These are phyloP conservation scores for Linnaemya tessellans DNA, from an alignment of 2,888 invertebrate genomes.

Conservation along the genomic window DNA sequence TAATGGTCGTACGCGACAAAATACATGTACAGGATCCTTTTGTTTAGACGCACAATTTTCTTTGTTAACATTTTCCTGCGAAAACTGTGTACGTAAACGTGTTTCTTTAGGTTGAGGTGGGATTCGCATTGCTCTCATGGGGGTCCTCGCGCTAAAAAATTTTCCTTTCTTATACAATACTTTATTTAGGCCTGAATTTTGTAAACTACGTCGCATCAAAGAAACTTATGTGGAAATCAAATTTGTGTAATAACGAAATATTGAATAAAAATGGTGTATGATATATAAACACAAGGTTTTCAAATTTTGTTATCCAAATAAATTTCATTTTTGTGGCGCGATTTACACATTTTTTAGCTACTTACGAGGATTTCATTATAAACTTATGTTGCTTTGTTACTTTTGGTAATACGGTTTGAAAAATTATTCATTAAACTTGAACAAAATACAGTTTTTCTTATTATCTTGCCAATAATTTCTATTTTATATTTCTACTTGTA, in stretches of 20 bases:
- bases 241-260: too few relatives aligned
- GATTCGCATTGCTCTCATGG: constrained; percentile 77
- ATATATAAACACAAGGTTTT: too few relatives aligned
- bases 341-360: constrained; percentile 2
- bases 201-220: too few relatives aligned
- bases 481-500: constrained; percentile 23
- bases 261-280: too few relatives aligned
- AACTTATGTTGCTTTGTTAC: neutral
- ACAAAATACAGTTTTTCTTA: neutral
- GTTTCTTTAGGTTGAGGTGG: constrained; percentile 73
- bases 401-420: neutral
- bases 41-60: constrained; percentile 70
- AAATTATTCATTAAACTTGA: neutral
- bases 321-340: too few relatives aligned
- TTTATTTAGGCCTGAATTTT: neutral
- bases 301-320: too few relatives aligned
- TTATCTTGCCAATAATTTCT: neutral
- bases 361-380: constrained; percentile 72
- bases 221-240: too few relatives aligned
- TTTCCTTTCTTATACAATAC: neutral
- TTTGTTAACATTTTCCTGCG: constrained; percentile 50
- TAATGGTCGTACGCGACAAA: constrained; percentile 92
- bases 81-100: constrained; percentile 70
- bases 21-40: constrained; percentile 93
- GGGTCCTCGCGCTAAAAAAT: constrained; percentile 77